Percentiles rank a stretch among this genome's conserved stretches.
phyloP scores from a whole-genome alignment of 2,888 invertebrate genomes.

The Beris chalybata region DNA sequence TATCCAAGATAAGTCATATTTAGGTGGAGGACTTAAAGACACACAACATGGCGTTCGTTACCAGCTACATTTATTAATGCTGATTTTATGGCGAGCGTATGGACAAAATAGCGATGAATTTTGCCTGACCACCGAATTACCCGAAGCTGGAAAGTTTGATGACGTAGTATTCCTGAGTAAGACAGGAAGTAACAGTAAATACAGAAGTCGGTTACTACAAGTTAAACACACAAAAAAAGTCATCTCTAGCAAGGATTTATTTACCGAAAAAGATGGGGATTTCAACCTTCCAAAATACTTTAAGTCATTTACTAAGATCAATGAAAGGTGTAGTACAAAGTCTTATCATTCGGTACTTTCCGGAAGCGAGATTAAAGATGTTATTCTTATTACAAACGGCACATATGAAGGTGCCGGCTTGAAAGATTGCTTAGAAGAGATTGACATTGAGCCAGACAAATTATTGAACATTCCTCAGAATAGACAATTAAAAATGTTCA shows the following conservation, averaged over 20 bases:
- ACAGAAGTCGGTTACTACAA: constrained; percentile 18
- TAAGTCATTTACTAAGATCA: constrained; percentile 5
- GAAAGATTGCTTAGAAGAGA: neutral
- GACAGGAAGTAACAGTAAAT: neutral
- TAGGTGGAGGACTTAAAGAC: constrained; percentile 10
- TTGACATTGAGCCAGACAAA: neutral
- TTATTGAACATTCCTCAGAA: too few relatives aligned
- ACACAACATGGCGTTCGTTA: constrained; percentile 11
- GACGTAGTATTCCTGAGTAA: constrained; percentile 15
- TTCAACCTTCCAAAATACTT: constrained; percentile 22
- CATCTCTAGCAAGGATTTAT: neutral
- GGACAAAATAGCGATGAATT: neutral
- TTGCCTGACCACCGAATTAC: constrained; percentile 19
- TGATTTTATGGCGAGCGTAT: constrained; percentile 18
- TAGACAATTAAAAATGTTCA: too few relatives aligned
- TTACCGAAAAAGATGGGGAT: neutral
- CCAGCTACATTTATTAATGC: constrained; percentile 16
- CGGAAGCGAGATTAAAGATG: constrained; percentile 10
- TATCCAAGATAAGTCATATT: too few relatives aligned
- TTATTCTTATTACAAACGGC: constrained; percentile 6
- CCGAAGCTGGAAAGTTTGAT: constrained; percentile 28
- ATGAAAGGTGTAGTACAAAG: neutral
- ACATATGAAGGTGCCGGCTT: neutral
- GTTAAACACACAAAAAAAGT: constrained; percentile 3
- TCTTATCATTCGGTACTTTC: constrained; percentile 15